Evolutionary conservation across 2,888 invertebrate species (phyloP).

Genomic region (Hymenopus coronatus): DNA sequence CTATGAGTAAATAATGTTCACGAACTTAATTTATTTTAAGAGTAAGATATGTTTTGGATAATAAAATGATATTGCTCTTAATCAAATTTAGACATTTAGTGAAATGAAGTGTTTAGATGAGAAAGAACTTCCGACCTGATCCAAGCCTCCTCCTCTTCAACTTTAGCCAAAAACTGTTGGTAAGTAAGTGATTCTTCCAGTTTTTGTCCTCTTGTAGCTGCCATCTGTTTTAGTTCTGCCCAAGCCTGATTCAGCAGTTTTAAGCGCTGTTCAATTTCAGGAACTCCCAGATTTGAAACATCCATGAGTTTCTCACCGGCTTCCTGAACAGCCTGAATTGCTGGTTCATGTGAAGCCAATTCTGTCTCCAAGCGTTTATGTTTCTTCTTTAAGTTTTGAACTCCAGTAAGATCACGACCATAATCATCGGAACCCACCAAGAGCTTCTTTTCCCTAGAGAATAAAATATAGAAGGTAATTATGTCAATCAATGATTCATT

Average conservation of each 20-base stretch:
- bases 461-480: background rate
- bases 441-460: conserved; percentile 85
- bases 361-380: conserved; percentile 99
- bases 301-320: conserved; percentile 91
- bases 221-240: conserved; percentile 87
- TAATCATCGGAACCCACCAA: conserved; percentile 97
- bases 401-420: conserved; percentile 95
- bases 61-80: background rate
- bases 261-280: conserved; percentile 82
- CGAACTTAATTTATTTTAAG: too few relatives aligned
- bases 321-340: conserved; percentile 89
- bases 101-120: too few relatives aligned
- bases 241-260: conserved; percentile 87
- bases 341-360: conserved; percentile 94
- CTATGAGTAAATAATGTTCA: too few relatives aligned
- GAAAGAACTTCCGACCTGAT: conserved; percentile 59
- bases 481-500: background rate
- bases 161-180: conserved; percentile 96
- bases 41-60: background rate
- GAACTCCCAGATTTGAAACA: conserved; percentile 86
- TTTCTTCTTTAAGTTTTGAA: conserved; percentile 97
- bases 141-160: conserved; percentile 99
- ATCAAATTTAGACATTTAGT: too few relatives aligned
- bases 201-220: conserved; percentile 86
- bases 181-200: conserved; percentile 95